These are phyloP conservation scores for Bombus sibiricus DNA, from an alignment of 1,140 invertebrate genomes.

Conservation along the genomic window DNA sequence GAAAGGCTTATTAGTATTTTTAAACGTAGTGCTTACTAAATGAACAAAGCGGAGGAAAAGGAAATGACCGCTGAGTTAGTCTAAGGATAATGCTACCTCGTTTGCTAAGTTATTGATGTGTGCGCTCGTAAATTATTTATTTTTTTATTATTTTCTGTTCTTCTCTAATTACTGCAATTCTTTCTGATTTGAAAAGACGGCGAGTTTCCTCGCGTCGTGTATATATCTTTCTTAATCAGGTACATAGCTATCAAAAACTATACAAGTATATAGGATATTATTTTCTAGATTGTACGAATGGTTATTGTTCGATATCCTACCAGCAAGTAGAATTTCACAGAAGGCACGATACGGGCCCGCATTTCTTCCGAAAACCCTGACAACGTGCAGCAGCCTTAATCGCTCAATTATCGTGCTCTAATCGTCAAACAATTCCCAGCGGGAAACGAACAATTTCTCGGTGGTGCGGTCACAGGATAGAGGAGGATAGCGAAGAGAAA, in stretches of 20 bases:
- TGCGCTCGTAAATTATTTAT: background rate
- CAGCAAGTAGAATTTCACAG: background rate
- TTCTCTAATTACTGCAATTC: background rate
- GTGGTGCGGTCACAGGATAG: background rate
- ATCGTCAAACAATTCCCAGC: constrained; percentile 30
- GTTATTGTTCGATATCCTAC: background rate
- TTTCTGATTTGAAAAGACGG: background rate
- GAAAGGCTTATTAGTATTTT: background rate
- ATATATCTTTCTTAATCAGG: background rate
- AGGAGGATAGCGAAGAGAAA: background rate
- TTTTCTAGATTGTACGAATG: background rate
- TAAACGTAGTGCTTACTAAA: background rate
- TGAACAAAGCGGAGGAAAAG: background rate
- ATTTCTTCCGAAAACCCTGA: constrained; percentile 2
- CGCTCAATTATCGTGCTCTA: constrained; percentile 6
- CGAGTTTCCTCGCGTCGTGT: background rate
- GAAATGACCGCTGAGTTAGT: background rate
- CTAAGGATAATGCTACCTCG: background rate
- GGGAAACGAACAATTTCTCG: constrained; percentile 42
- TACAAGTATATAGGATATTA: background rate
- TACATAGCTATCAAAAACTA: background rate
- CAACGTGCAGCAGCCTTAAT: constrained; percentile 1
- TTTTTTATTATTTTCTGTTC: background rate
- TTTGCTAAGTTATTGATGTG: background rate
- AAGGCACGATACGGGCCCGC: background rate